Evolutionary conservation across 2,888 invertebrate species (phyloP).

Genomic region (Neocrepidodera transversa): DNA sequence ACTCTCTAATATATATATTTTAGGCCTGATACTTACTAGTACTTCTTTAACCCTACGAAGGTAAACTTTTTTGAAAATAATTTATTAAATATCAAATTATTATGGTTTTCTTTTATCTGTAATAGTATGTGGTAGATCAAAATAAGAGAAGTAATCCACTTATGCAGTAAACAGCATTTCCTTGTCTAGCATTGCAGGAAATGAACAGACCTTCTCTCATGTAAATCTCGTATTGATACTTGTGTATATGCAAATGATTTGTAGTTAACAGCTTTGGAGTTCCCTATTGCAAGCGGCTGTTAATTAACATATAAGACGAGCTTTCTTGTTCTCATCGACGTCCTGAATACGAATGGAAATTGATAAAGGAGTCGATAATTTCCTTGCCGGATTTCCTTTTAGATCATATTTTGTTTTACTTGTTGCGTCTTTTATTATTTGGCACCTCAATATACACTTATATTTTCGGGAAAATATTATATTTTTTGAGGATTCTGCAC

Average conservation of each 20-base stretch:
- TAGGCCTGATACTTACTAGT: too few relatives aligned
- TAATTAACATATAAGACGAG: constrained; percentile 23
- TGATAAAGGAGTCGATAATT: constrained; percentile 15
- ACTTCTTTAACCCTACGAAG: too few relatives aligned
- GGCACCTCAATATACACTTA: too few relatives aligned
- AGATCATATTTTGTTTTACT: neutral
- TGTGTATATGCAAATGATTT: constrained; percentile 20
- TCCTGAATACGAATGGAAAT: constrained; percentile 14
- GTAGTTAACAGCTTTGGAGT: constrained; percentile 11
- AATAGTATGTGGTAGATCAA: too few relatives aligned
- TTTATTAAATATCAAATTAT: too few relatives aligned
- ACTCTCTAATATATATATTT: too few relatives aligned
- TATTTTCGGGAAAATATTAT: too few relatives aligned
- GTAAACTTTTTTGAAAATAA: too few relatives aligned
- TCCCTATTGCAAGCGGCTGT: constrained; percentile 11
- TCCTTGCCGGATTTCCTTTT: neutral
- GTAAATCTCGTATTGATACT: constrained; percentile 20
- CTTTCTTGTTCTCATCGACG: constrained; percentile 2
- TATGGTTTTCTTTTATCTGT: too few relatives aligned
- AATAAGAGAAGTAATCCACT: too few relatives aligned
- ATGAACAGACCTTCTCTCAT: neutral
- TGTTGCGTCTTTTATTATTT: constrained; percentile 1
- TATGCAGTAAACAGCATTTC: neutral
- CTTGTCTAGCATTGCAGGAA: too few relatives aligned
- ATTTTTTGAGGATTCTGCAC: too few relatives aligned